These are phyloP conservation scores for Phyllotreta striolata DNA, from an alignment of 2,888 invertebrate genomes.

Conservation along the genomic window DNA sequence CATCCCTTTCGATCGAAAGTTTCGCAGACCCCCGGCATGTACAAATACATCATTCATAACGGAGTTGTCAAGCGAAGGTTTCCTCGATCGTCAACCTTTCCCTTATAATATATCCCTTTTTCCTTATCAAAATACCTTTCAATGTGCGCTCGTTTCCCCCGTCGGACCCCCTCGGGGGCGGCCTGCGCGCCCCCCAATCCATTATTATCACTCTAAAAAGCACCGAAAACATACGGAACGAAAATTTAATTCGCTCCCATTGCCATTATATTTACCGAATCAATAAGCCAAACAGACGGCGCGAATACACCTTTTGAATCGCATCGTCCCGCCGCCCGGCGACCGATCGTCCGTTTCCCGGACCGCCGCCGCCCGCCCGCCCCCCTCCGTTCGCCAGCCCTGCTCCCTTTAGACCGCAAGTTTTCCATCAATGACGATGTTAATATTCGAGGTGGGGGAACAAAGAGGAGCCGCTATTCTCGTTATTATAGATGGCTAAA, in stretches of 20 bases:
- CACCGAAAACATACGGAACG: constrained; percentile 42
- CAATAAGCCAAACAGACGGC: constrained; percentile 44
- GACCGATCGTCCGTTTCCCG: constrained; percentile 29
- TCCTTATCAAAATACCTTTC: constrained; percentile 36
- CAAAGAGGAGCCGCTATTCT: no score
- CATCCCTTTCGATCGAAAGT: background rate
- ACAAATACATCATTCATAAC: constrained; percentile 19
- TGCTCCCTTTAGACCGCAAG: constrained; percentile 24
- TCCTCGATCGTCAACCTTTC: constrained; percentile 15
- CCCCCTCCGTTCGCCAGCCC: constrained; percentile 11
- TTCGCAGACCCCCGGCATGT: background rate
- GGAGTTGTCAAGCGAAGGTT: constrained; percentile 14
- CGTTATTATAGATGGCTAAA: no score
- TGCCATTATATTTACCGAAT: constrained; percentile 50
- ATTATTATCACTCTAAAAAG: constrained; percentile 40
- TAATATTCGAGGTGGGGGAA: background rate
- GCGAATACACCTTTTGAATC: constrained; percentile 43
- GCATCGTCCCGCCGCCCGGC: constrained; percentile 32
- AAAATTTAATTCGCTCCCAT: constrained; percentile 50
- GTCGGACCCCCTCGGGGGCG: constrained; percentile 12
- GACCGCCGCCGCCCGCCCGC: background rate
- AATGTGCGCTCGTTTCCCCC: constrained; percentile 24
- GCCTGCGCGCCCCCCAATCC: constrained; percentile 25
- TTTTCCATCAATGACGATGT: constrained; percentile 17
- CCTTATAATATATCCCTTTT: constrained; percentile 23